Percentiles rank a stretch among this genome's conserved stretches.
These are phyloP conservation scores for Etheostoma nigrum DNA, from an alignment of 2,797 vertebrate species.

Conservation along the genomic window DNA sequence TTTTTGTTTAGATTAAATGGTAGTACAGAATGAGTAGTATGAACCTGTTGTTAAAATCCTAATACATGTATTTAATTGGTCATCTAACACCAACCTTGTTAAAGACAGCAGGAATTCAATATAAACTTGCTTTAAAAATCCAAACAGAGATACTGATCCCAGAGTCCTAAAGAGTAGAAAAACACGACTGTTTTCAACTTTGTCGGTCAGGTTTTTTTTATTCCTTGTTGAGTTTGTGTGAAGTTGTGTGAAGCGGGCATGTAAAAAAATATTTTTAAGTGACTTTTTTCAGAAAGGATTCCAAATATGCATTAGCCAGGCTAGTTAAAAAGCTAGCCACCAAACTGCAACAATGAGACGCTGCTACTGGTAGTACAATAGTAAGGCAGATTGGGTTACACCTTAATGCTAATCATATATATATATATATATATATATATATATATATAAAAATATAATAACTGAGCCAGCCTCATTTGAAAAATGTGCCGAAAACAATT, in stretches of 20 bases:
- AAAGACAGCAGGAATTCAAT: conserved; percentile 32
- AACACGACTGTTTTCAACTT: conserved; percentile 21
- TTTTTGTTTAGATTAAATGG: conserved; percentile 55
- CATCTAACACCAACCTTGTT: conserved; percentile 26
- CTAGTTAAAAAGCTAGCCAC: conserved; percentile 53
- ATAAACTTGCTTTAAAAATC: conserved; percentile 8
- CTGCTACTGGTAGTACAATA: conserved; percentile 71
- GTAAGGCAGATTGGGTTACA: conserved; percentile 47
- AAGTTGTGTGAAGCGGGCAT: conserved; percentile 37
- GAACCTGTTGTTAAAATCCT: conserved; percentile 46
- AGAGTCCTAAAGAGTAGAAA: conserved; percentile 20
- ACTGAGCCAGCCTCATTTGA: conserved; percentile 73
- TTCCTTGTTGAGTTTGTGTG: conserved; percentile 30
- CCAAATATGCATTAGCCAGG: conserved; percentile 73
- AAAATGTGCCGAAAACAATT: conserved; percentile 68
- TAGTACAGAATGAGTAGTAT: conserved; percentile 34
- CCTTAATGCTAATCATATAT: conserved; percentile 60
- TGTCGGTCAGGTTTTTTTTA: conserved; percentile 32
- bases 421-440: conserved; percentile 40
- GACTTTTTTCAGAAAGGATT: conserved; percentile 30
- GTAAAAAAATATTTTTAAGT: conserved; percentile 21
- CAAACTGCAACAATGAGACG: conserved; percentile 52
- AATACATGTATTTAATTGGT: conserved; percentile 31
- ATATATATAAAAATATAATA: conserved; percentile 28
- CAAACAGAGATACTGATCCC: background rate